Evolutionary conservation across 2,113 vertebrate species (phyloP).

Genomic region (Neogobius melanostomus): DNA sequence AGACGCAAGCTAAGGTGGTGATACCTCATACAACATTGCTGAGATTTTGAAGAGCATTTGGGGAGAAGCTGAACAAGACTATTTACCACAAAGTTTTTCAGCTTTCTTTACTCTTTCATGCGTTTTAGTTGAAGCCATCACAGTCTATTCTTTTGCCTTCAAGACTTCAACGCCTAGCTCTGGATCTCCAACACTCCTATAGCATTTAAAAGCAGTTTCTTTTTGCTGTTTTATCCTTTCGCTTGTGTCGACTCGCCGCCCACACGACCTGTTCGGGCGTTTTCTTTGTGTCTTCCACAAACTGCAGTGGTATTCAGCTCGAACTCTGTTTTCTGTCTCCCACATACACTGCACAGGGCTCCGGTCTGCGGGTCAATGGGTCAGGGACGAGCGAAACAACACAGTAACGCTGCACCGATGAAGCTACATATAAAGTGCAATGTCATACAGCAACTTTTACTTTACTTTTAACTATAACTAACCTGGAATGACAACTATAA

Average conservation of each 20-base stretch:
- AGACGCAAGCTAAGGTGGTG: neutral
- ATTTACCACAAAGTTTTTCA: too few species aligned
- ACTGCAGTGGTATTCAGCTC: slow-evolving; percentile 21
- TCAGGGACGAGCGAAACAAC: slow-evolving; percentile 7
- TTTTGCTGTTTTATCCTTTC: slow-evolving; percentile 43
- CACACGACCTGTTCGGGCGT: slow-evolving; percentile 44
- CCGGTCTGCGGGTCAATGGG: slow-evolving; percentile 31
- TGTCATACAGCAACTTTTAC: neutral
- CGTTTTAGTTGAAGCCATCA: neutral
- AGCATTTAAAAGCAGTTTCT: slow-evolving; percentile 5
- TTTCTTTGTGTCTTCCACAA: slow-evolving; percentile 35
- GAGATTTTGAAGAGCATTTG: neutral
- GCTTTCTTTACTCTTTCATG: too few species aligned
- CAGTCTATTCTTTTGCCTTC: neutral
- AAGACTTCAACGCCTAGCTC: neutral
- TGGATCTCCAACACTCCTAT: neutral
- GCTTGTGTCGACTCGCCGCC: slow-evolving; percentile 44
- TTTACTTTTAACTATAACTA: too few species aligned
- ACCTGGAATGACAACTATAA: too few species aligned
- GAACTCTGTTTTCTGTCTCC: slow-evolving; percentile 6
- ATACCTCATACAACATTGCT: too few species aligned
- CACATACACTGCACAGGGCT: slow-evolving; percentile 24
- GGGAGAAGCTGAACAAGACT: too few species aligned
- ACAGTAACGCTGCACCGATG: neutral
- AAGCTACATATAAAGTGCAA: slow-evolving; percentile 33